Base-by-base conservation (phyloP, 2,797 vertebrate genomes). In the Lateolabrax maculatus region DNA sequence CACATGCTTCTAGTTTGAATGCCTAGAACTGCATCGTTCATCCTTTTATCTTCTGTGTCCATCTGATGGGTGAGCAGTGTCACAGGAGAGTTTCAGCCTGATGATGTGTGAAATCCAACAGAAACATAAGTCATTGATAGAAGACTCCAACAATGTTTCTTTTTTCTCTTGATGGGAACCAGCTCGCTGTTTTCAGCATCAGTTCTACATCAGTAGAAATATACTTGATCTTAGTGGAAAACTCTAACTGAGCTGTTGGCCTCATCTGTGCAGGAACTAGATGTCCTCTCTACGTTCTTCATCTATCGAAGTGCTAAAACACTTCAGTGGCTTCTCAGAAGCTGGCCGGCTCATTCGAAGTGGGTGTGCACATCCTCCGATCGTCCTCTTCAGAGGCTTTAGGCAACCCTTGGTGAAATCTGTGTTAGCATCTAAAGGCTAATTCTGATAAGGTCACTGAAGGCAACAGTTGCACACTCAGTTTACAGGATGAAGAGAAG, bases 61-160 rank as follows among this genome's bases (percentile, higher is more conserved):
- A 19, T 15, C 15, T 46, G 36, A 52, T 16, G 46, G 16, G 9
- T 44, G 44, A n/a, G 60, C 19, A 0, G 12, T 49, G 52, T 16
- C 3, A 9, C 51, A 23, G 25, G 9, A 13, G 39, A 37, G 29
- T 44, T 67, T 44, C 51, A 58, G 8, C 60, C 2, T 58, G 15
- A 52, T 12, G n/a, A 34, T 15, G 60, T 64, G 44, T 52, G 71
- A 58, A 75, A 75, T 75, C 1, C 10, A 76, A 68, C 36, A 62
- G 44, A 21, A 46, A 55, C 66, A 56, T 62, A 23, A 71, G 25
- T 49, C 7, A 63, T 15, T 46, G 9, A 73, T 57, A 41, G 52
- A 43, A 58, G 11, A 48, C 29, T 39, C 34, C 19, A 53, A 55
- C 44, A 53, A 27, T 25, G 43, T n/a, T n/a, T 52, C 46, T 12